Base-by-base conservation (phyloP, 1,140 invertebrate species). In the Plutomurus gul region DNA sequence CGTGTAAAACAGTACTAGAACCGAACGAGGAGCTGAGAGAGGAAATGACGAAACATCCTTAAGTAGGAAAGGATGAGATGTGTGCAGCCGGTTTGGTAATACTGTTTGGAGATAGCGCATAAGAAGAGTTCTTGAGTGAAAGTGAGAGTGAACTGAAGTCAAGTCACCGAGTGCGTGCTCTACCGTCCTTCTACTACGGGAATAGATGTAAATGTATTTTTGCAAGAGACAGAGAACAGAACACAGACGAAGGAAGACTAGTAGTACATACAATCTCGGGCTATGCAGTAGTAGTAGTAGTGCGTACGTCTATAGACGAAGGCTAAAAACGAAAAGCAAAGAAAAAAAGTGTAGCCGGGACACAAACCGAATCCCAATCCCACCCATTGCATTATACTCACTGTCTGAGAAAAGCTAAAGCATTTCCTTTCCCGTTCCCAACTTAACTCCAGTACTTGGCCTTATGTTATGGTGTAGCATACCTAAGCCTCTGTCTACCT, bases 171-270 rank as follows among this genome's bases (percentile, higher is more conserved):
- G 56, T 16, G 18, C 11, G 18, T 22, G 47, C 18, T 25, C 22
- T 11, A 27, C 27, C 33, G 51, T 27, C 16, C 56, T 33, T 16
- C 13, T 13, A 25, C 8, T 16, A 56, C 51, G 51, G 25, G 25
- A 36, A n/a, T 65, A 65, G 56, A 65, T 65, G 56, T 65, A 65
- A 65, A 65, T 65, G 56, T 65, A 33, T 65, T 65, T 65, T 65
- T 65, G 56, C 56, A n/a, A 65, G 56, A 36, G 56, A 65, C 25
- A 51, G 4, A 30, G 27, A 25, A 18, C n/a, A 43, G 39, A n/a
- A n/a, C 39, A 43, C 11, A 8, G 39, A 1, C 11, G 39, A 1
- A 43, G 39, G 39, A 43, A 43, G 39, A 43, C 39, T 43, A 43
- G 10, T n/a, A n/a, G n/a, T n/a, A n/a, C 39, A 13, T 43, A 8